Percentiles rank a stretch among this genome's conserved stretches.
Conservation (phyloP, 2,888 invertebrate genomes). For the Phalera bucephala region DNA sequence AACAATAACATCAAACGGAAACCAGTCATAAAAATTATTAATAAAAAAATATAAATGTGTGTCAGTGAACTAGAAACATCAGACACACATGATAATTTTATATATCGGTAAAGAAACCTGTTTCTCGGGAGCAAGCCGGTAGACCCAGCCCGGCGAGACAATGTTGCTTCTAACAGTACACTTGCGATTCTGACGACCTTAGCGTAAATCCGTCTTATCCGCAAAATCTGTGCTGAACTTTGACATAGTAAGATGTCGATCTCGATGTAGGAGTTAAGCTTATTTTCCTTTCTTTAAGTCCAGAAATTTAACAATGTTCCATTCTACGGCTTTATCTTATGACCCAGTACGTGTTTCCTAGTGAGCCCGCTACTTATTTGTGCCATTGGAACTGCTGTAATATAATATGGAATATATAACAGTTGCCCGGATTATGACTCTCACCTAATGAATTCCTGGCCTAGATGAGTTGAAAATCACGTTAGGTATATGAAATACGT, state of each 20-base stretch:
- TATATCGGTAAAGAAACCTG: slow-evolving; percentile 41
- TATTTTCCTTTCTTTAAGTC: no score
- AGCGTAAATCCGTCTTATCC: slow-evolving; percentile 16
- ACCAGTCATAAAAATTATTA: slow-evolving; percentile 20
- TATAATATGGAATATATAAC: no score
- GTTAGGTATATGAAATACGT: no score
- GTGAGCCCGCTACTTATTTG: no score
- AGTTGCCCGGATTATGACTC: no score
- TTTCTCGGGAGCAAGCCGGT: slow-evolving; percentile 27
- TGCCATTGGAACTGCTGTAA: no score
- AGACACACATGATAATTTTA: slow-evolving; percentile 42
- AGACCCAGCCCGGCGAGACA: slow-evolving; percentile 11
- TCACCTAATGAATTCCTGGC: no score
- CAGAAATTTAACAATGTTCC: no score
- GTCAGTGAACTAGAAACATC: slow-evolving; percentile 52
- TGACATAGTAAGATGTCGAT: slow-evolving; percentile 16
- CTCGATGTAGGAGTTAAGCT: background rate
- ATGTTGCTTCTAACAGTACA: slow-evolving; percentile 29
- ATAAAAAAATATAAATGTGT: slow-evolving; percentile 36
- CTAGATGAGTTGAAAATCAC: no score
- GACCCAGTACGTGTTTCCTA: no score
- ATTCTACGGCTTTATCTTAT: no score
- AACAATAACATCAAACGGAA: slow-evolving; percentile 16
- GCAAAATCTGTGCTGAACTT: slow-evolving; percentile 29
- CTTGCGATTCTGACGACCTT: slow-evolving; percentile 31